phyloP scores from a whole-genome alignment of 2,113 vertebrate species.

The Argyrosomus japonicus region DNA sequence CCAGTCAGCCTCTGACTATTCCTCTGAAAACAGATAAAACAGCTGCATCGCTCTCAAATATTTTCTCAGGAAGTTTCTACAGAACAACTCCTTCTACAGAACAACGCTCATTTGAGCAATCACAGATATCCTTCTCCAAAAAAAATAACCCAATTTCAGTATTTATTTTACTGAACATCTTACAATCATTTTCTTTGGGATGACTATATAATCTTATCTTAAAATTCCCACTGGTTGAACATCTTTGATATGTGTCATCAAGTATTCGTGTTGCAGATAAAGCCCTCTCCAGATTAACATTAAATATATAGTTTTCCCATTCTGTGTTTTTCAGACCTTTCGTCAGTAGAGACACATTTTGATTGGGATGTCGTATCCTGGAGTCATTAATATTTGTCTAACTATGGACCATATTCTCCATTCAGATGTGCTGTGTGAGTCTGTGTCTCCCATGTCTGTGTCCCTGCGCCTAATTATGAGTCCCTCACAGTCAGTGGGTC shows the following conservation, averaged over 20 bases:
- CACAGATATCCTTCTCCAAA: no score
- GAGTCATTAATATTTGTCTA: conserved; percentile 20
- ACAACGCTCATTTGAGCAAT: no score
- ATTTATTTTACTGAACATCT: no score
- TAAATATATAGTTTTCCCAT: no score
- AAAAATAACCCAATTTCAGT: no score
- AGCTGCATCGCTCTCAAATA: background rate
- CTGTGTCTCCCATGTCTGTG: conserved; percentile 34
- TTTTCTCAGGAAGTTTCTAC: background rate
- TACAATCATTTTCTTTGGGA: no score
- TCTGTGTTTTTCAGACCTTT: background rate
- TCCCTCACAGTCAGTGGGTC: conserved; percentile 47
- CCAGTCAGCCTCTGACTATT: background rate
- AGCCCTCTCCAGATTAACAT: no score
- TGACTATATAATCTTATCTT: no score
- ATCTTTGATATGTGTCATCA: background rate
- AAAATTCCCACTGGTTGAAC: background rate
- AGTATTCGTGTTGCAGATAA: no score
- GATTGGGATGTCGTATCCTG: background rate
- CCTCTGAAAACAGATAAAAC: background rate
- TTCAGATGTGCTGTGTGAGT: conserved; percentile 27
- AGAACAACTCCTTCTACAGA: background rate
- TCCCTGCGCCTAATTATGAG: conserved; percentile 59
- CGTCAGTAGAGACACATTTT: background rate
- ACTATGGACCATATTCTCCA: conserved; percentile 25